phyloP scores from a whole-genome alignment of 2,113 vertebrate species.

The Passer domesticus region DNA sequence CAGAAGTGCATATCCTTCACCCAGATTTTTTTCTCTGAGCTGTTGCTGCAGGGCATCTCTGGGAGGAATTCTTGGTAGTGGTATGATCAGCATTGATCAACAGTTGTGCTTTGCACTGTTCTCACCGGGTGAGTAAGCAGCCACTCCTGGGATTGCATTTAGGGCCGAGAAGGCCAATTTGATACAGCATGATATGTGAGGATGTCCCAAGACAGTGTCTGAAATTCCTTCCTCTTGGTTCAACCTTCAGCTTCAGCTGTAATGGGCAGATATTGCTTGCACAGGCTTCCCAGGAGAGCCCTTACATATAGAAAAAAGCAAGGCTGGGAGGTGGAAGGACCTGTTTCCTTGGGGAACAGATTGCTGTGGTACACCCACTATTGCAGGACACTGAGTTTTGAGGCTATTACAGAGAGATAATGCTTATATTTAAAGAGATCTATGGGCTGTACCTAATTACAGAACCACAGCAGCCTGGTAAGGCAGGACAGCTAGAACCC shows the following conservation, averaged over 20 bases:
- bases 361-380: background rate
- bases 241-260: background rate
- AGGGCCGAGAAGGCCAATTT: background rate
- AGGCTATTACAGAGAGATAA: background rate
- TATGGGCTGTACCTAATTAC: background rate
- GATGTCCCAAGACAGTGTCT: background rate
- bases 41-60: background rate
- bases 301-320: background rate
- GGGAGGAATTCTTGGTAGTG: background rate
- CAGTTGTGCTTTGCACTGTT: accelerated
- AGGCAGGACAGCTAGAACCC: background rate
- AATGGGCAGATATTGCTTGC: background rate
- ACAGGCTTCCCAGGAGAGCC: background rate
- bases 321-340: background rate
- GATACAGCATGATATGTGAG: background rate
- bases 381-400: background rate
- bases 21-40: background rate
- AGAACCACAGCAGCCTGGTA: background rate
- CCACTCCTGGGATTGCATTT: background rate
- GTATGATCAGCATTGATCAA: background rate
- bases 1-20: background rate
- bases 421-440: background rate
- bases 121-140: background rate
- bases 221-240: background rate
- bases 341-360: background rate